Evolutionary conservation across 2,888 invertebrate species (phyloP).

Genomic region (Synanthedon myopaeformis): DNA sequence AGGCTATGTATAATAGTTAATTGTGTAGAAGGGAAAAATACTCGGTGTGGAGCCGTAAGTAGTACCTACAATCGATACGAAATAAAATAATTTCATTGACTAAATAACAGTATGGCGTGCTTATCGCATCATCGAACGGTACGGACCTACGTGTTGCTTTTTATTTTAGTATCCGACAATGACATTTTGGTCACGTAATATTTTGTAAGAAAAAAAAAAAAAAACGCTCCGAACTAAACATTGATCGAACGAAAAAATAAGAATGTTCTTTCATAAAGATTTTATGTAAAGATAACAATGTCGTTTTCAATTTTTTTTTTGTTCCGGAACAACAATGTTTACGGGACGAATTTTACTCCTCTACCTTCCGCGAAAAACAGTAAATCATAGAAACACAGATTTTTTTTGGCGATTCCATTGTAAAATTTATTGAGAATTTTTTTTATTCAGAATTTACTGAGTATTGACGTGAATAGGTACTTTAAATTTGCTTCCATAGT

Average conservation of each 20-base stretch:
- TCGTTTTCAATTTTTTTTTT: not conserved
- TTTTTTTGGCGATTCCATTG: not conserved
- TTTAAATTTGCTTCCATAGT: no score
- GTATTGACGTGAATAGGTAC: no score
- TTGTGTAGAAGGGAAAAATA: not conserved
- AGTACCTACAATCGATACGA: slow-evolving; percentile 2
- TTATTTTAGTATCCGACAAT: slow-evolving; percentile 11
- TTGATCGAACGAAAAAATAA: not conserved
- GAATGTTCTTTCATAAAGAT: not conserved
- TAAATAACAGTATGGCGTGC: slow-evolving; percentile 44
- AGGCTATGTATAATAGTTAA: no score
- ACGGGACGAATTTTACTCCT: slow-evolving; percentile 10
- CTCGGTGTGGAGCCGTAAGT: not conserved
- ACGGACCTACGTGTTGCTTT: slow-evolving; percentile 15
- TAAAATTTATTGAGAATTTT: no score
- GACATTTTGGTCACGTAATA: slow-evolving; percentile 37
- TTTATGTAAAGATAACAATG: not conserved
- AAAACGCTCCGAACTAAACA: not conserved
- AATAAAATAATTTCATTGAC: slow-evolving; percentile 33
- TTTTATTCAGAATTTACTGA: no score
- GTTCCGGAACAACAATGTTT: not conserved
- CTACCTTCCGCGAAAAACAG: not conserved
- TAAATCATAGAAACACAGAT: not conserved
- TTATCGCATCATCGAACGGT: slow-evolving; percentile 28
- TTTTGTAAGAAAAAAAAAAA: slow-evolving; percentile 9